A percentile compares a stretch with the other conserved stretches of the same genome.
Evolutionary conservation across 2,888 invertebrate species (phyloP).

Genomic region (Halictus ligatus): DNA sequence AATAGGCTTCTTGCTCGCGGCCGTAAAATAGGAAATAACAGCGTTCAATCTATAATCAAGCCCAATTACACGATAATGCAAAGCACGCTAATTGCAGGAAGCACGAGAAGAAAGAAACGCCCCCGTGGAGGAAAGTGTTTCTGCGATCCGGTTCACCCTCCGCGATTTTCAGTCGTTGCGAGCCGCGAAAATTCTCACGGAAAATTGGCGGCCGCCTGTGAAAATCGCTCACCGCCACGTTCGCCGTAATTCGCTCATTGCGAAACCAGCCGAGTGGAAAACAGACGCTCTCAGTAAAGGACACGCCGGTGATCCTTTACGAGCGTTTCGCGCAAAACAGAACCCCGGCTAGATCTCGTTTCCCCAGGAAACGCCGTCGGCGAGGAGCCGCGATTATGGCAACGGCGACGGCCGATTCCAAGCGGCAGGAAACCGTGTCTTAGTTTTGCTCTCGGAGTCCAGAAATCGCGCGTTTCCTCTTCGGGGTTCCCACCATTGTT

Average conservation of each 20-base stretch:
- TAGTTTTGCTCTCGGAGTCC: conserved; percentile 26
- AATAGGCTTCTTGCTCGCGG: neutral
- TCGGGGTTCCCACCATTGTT: conserved; percentile 50
- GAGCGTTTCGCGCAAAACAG: conserved; percentile 1
- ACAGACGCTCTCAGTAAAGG: neutral
- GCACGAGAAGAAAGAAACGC: neutral
- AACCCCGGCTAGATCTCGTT: neutral
- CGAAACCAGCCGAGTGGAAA: conserved; percentile 36
- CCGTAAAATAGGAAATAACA: neutral
- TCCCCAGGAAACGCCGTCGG: conserved; percentile 36
- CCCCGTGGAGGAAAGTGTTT: conserved; percentile 2
- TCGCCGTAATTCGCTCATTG: neutral
- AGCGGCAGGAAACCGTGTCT: conserved; percentile 33
- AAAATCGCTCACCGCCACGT: conserved; percentile 5
- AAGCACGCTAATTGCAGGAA: conserved; percentile 4
- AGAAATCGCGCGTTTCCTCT: conserved; percentile 51
- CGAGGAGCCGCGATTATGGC: conserved; percentile 30
- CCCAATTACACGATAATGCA: neutral
- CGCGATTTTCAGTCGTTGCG: neutral
- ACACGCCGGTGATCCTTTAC: neutral
- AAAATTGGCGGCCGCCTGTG: neutral
- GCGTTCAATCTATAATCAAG: neutral
- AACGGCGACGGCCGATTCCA: conserved; percentile 39
- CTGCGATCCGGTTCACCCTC: neutral
- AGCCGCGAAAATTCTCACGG: conserved; percentile 35